Conservation (phyloP, 2,888 invertebrate species). For the Spilarctia lutea region DNA sequence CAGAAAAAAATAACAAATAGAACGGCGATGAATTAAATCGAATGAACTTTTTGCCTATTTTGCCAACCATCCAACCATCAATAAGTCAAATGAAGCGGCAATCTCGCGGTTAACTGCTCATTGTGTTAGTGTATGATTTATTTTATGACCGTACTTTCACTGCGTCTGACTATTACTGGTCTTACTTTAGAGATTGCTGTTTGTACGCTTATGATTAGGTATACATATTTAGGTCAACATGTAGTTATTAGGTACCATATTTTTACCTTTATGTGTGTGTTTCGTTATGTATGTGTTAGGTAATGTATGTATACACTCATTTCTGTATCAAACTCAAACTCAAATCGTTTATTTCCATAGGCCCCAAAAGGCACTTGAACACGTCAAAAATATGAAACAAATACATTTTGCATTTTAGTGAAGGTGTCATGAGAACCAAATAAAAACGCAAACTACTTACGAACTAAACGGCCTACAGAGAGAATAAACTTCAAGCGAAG, state of each 20-base stretch:
- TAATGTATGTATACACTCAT: no score
- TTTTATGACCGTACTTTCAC: constrained; percentile 77
- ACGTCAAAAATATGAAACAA: no score
- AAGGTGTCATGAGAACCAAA: no score
- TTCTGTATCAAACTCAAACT: no score
- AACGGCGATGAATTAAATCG: constrained; percentile 17
- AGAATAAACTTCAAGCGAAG: no score
- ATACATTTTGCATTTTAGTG: no score
- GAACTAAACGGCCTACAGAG: no score
- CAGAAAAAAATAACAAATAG: not conserved
- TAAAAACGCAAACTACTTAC: no score
- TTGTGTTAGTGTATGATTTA: constrained; percentile 78
- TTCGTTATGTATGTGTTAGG: no score
- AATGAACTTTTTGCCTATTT: constrained; percentile 38
- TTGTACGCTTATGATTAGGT: not conserved
- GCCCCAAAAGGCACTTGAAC: no score
- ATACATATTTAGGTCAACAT: not conserved
- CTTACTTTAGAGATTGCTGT: constrained; percentile 30
- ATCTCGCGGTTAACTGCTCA: constrained; percentile 73
- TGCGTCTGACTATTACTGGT: constrained; percentile 59
- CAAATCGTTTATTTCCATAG: no score
- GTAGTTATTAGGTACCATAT: not conserved
- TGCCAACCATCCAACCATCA: constrained; percentile 63
- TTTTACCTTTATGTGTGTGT: not conserved
- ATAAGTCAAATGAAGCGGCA: constrained; percentile 77